Evolutionary conservation across 2,797 vertebrate species (phyloP).

Genomic region (Coreius guichenoti): DNA sequence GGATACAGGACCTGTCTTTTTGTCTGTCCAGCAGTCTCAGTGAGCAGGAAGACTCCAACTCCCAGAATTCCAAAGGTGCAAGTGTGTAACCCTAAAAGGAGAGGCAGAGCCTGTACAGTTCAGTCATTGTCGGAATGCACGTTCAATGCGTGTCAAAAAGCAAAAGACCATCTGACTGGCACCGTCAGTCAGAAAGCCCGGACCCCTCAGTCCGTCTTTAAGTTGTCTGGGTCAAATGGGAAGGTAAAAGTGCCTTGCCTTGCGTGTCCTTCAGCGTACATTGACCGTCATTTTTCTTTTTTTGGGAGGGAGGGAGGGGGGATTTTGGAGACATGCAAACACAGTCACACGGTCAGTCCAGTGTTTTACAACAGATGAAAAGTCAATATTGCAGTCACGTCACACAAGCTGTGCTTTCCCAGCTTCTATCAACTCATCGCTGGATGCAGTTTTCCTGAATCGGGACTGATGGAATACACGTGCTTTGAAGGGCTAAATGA

Average conservation of each 20-base stretch:
- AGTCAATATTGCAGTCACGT: slow-evolving; percentile 72
- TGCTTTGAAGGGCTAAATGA: slow-evolving; percentile 27
- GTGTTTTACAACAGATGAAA: slow-evolving; percentile 67
- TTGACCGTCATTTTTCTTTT: slow-evolving; percentile 60
- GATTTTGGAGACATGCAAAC: slow-evolving; percentile 49
- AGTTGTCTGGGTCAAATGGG: slow-evolving; percentile 54
- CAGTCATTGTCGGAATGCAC: slow-evolving; percentile 74
- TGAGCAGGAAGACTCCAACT: slow-evolving; percentile 80
- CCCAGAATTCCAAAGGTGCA: slow-evolving; percentile 78
- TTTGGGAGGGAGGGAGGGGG: neutral
- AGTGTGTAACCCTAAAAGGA: slow-evolving; percentile 63
- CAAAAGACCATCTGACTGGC: slow-evolving; percentile 67
- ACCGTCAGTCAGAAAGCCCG: slow-evolving; percentile 65
- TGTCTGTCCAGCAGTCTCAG: slow-evolving; percentile 80
- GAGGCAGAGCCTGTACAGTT: slow-evolving; percentile 69
- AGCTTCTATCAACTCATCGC: slow-evolving; percentile 32
- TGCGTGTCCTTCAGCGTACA: slow-evolving; percentile 66
- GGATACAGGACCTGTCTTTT: slow-evolving; percentile 62
- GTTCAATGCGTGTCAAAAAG: slow-evolving; percentile 68
- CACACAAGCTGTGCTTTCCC: slow-evolving; percentile 67
- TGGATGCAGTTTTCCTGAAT: slow-evolving; percentile 47
- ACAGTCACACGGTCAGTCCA: slow-evolving; percentile 76
- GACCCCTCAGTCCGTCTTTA: slow-evolving; percentile 56
- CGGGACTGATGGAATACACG: slow-evolving; percentile 17
- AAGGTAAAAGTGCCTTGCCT: slow-evolving; percentile 63